Evolutionary conservation across 2,888 invertebrate species (phyloP).

Genomic region (Ptilodon capucinus): DNA sequence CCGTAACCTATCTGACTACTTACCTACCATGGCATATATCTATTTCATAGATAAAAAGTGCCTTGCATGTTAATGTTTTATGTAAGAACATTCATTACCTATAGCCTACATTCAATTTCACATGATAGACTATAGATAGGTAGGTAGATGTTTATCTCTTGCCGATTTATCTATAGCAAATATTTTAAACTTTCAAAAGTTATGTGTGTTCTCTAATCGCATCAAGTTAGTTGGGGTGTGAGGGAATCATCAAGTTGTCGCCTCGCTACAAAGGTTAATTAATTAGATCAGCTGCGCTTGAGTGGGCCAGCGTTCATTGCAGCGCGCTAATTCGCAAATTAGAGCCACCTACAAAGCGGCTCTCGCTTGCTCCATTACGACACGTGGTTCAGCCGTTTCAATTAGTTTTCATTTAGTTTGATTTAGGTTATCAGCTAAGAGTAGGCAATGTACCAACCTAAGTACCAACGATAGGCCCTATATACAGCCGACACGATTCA

Average conservation of each 20-base stretch:
- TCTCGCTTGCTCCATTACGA: slow-evolving; percentile 57
- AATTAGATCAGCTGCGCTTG: slow-evolving; percentile 70
- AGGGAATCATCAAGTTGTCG: slow-evolving; percentile 38
- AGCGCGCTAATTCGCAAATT: slow-evolving; percentile 73
- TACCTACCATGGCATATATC: too few species aligned
- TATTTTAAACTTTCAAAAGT: not conserved
- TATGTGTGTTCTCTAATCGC: not conserved
- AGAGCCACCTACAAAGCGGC: slow-evolving; percentile 63
- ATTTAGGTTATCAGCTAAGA: slow-evolving; percentile 32
- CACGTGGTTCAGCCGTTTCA: slow-evolving; percentile 55
- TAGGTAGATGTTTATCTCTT: too few species aligned
- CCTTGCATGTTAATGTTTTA: too few species aligned
- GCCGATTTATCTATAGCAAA: too few species aligned
- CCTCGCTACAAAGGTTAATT: slow-evolving; percentile 64
- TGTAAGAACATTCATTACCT: too few species aligned
- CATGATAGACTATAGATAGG: too few species aligned
- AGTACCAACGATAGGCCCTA: too few species aligned
- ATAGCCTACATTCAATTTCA: too few species aligned
- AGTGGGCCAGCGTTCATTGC: slow-evolving; percentile 66
- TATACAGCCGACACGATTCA: slow-evolving; percentile 9
- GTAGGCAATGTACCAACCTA: too few species aligned
- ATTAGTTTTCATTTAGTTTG: slow-evolving; percentile 54
- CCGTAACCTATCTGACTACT: too few species aligned
- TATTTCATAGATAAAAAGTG: too few species aligned
- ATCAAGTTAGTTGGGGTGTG: slow-evolving; percentile 14